Conservation (phyloP, 2,888 invertebrate genomes). For the Platycnemis pennipes region DNA sequence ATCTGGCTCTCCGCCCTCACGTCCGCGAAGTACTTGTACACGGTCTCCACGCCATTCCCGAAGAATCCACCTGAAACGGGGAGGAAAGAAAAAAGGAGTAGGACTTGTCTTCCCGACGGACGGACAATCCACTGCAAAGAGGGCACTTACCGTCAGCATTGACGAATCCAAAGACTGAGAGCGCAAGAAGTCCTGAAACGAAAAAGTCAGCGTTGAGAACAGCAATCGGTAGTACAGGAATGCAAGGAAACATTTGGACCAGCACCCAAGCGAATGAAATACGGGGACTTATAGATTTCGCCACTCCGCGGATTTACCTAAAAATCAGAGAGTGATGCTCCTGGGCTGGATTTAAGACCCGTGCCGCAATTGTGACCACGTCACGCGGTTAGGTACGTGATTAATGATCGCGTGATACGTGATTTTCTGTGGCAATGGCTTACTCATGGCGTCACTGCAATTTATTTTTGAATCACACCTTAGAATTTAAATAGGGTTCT, state of each 20-base stretch:
- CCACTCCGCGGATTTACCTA: not conserved
- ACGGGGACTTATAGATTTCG: no score
- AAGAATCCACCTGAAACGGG: not conserved
- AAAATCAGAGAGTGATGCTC: not conserved
- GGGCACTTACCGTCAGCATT: conserved; percentile 42
- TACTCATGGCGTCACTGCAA: no score
- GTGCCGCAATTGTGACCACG: no score
- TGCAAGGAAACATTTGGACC: not conserved
- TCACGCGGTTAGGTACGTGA: no score
- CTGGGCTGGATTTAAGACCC: not conserved
- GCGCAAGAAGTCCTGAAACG: conserved; percentile 48
- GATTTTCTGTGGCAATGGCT: no score
- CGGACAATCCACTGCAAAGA: not conserved
- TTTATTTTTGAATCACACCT: no score
- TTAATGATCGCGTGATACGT: no score
- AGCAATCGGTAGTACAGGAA: not conserved
- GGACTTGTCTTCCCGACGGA: not conserved
- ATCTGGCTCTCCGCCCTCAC: conserved; percentile 44
- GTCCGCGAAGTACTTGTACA: conserved; percentile 48
- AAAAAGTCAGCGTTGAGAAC: not conserved
- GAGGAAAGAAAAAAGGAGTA: not conserved
- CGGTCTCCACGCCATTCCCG: conserved; percentile 15
- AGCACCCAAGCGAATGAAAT: not conserved
- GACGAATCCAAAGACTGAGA: conserved; percentile 15
- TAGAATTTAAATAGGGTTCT: no score